These are phyloP conservation scores for Aphidius ervi DNA, from an alignment of 1,140 invertebrate species.

Conservation along the genomic window DNA sequence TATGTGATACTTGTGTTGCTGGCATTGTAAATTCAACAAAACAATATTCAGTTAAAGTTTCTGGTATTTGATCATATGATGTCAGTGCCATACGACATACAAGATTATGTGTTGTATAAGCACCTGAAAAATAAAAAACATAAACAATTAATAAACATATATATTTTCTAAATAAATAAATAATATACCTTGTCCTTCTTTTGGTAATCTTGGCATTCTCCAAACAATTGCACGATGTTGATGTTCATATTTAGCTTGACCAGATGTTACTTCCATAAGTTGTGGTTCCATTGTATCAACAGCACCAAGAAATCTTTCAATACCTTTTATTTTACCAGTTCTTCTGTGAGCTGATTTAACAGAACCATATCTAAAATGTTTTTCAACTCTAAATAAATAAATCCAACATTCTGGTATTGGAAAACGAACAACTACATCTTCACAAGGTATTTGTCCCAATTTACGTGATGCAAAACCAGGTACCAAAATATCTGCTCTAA, in stretches of 20 bases:
- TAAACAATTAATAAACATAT: neutral
- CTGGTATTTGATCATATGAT: constrained; percentile 95
- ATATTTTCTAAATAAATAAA: neutral
- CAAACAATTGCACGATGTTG: constrained; percentile 96
- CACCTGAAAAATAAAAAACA: constrained; percentile 62
- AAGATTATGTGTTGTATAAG: constrained; percentile 93
- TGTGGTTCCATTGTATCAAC: constrained; percentile 88
- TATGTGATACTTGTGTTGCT: constrained; percentile 93
- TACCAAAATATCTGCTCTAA: constrained; percentile 90
- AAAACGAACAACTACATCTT: constrained; percentile 95
- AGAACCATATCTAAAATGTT: constrained; percentile 98
- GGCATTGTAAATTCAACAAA: constrained; percentile 99
- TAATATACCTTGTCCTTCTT: constrained; percentile 89
- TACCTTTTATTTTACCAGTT: constrained; percentile 89
- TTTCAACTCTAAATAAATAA: constrained; percentile 97
- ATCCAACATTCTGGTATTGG: constrained; percentile 99
- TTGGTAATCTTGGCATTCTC: constrained; percentile 93
- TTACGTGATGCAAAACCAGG: constrained; percentile 94
- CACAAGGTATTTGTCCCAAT: constrained; percentile 91
- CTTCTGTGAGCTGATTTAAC: constrained; percentile 94
- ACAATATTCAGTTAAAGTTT: constrained; percentile 80
- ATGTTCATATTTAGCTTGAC: constrained; percentile 99
- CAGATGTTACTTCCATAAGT: constrained; percentile 95
- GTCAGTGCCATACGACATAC: constrained; percentile 90
- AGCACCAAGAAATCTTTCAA: constrained; percentile 89